Percentiles rank a stretch among this genome's conserved stretches.
phyloP scores from a whole-genome alignment of 1,140 invertebrate species.

The Helicoverpa zea region DNA sequence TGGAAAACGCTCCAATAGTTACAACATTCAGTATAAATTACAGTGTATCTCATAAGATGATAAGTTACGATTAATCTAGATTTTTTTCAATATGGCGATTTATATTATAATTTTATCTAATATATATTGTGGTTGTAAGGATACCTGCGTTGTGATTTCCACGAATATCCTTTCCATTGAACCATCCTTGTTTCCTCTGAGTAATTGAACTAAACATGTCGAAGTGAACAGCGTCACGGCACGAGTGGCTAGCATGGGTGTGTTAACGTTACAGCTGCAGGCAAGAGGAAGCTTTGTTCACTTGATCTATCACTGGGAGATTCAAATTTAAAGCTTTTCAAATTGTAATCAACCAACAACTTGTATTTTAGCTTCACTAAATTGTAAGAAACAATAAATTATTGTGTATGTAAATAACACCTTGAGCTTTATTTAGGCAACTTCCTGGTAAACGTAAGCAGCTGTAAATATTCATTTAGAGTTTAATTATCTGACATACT shows the following conservation, averaged over 20 bases:
- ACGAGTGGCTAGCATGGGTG: constrained; percentile 79
- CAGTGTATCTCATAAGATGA: constrained; percentile 86
- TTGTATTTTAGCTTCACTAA: constrained; percentile 86
- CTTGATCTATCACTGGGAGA: constrained; percentile 80
- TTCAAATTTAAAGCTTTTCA: constrained; percentile 81
- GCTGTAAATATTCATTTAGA: constrained; percentile 56
- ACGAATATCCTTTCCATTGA: constrained; percentile 71
- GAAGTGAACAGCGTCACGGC: constrained; percentile 62
- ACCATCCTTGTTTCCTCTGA: constrained; percentile 70
- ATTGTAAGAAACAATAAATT: constrained; percentile 87
- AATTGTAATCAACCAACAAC: constrained; percentile 85
- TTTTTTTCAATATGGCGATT: constrained; percentile 87
- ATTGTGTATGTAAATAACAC: constrained; percentile 86
- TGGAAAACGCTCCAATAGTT: constrained; percentile 85
- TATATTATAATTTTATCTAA: constrained; percentile 88
- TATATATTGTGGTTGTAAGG: constrained; percentile 88
- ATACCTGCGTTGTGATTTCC: constrained; percentile 87
- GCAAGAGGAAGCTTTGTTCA: constrained; percentile 79
- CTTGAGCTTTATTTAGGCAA: constrained; percentile 83
- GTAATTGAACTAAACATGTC: constrained; percentile 62
- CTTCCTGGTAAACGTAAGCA: constrained; percentile 62
- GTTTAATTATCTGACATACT: constrained; percentile 54
- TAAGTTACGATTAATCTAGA: constrained; percentile 86
- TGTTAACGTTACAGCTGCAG: constrained; percentile 77
- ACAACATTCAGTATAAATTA: constrained; percentile 84